Evolutionary conservation across 2,113 vertebrate genomes (phyloP).

Genomic region (Vicugna pacos): DNA sequence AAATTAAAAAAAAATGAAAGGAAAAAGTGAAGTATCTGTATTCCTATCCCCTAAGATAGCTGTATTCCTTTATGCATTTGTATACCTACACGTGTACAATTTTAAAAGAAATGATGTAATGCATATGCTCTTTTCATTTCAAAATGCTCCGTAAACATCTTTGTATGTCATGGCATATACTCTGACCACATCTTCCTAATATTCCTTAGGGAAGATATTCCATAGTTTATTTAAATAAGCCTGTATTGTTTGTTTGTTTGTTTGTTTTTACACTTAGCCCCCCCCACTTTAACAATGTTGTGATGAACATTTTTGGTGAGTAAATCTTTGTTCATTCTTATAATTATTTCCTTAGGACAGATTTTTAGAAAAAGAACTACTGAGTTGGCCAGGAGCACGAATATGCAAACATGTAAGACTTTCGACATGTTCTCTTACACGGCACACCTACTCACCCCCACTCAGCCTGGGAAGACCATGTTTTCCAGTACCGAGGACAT

Average conservation of each 20-base stretch:
- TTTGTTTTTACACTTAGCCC: neutral
- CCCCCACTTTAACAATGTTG: neutral
- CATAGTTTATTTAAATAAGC: slow-evolving; percentile 10
- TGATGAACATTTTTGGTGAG: neutral
- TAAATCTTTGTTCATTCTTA: slow-evolving; percentile 23
- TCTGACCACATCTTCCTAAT: neutral
- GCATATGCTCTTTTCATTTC: neutral
- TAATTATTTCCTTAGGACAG: neutral
- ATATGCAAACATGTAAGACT: neutral
- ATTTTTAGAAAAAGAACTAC: slow-evolving; percentile 24
- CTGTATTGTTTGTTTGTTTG: neutral
- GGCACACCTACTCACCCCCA: neutral
- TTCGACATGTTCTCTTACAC: neutral
- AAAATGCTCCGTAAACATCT: neutral
- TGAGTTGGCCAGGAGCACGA: neutral
- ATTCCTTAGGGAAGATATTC: neutral
- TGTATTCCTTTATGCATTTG: neutral
- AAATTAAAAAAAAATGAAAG: neutral
- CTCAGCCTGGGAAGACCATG: neutral
- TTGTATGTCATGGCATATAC: neutral
- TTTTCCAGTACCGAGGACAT: neutral
- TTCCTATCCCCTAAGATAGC: neutral
- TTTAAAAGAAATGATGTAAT: neutral
- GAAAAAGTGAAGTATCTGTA: neutral
- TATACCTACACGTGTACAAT: neutral